phyloP scores from a whole-genome alignment of 1,140 invertebrate species.

The Heliothis subflexa region DNA sequence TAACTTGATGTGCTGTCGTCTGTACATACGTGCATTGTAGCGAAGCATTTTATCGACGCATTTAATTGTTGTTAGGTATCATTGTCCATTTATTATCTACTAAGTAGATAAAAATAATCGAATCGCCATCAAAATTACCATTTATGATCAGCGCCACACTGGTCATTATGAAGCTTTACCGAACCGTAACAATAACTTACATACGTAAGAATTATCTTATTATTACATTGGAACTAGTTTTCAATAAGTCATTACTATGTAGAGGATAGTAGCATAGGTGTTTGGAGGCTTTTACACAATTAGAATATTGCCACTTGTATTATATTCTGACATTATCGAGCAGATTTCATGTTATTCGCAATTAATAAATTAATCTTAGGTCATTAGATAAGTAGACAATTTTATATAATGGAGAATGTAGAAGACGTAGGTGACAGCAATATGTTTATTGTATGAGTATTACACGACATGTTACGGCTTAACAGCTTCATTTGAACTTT shows the following conservation, averaged over 20 bases:
- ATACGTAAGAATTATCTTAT: conserved; percentile 74
- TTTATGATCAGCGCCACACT: conserved; percentile 42
- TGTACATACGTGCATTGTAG: conserved; percentile 28
- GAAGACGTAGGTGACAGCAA: conserved; percentile 34
- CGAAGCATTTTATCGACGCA: conserved; percentile 21
- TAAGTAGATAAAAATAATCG: conserved; percentile 46
- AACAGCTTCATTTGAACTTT: conserved; percentile 51
- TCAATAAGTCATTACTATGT: conserved; percentile 63
- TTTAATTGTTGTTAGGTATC: conserved; percentile 21
- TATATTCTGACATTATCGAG: conserved; percentile 74
- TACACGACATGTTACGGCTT: conserved; percentile 53
- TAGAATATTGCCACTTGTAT: conserved; percentile 79
- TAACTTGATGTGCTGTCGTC: too few relatives aligned
- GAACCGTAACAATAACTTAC: conserved; percentile 81
- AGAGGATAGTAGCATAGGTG: conserved; percentile 75
- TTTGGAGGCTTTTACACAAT: conserved; percentile 84
- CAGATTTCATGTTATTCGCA: conserved; percentile 66
- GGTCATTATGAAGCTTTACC: conserved; percentile 75
- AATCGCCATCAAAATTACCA: conserved; percentile 43
- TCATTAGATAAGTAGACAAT: conserved; percentile 67
- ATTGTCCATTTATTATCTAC: conserved; percentile 45
- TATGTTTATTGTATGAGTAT: conserved; percentile 26
- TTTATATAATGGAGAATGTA: conserved; percentile 63
- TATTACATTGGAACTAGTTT: conserved; percentile 59
- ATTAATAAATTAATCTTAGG: conserved; percentile 57